Evolutionary conservation across 2,797 vertebrate species (phyloP).

Genomic region (Melanotaenia trifasciata): DNA sequence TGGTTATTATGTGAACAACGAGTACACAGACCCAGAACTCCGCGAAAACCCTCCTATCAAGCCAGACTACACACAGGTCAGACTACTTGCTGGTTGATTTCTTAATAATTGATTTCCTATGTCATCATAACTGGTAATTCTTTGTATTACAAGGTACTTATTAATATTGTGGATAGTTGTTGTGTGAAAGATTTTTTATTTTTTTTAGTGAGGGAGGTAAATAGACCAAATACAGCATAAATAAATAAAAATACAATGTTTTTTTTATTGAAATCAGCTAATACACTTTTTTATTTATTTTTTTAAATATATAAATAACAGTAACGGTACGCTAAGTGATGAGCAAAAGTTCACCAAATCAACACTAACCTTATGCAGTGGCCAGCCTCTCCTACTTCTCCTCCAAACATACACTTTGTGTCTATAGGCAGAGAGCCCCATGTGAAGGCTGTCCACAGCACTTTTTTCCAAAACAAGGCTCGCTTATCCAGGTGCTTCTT

Average conservation of each 20-base stretch:
- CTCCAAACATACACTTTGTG: neutral
- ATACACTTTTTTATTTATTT: no score
- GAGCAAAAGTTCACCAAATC: neutral
- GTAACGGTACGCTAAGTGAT: neutral
- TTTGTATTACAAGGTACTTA: constrained; percentile 2
- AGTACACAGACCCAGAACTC: constrained; percentile 90
- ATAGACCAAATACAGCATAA: neutral
- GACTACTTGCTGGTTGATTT: constrained; percentile 9
- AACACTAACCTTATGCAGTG: neutral
- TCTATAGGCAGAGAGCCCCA: neutral
- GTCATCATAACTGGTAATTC: neutral
- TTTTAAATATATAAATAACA: no score
- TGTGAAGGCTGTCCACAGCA: neutral
- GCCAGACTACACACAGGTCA: constrained; percentile 91
- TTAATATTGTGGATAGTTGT: neutral
- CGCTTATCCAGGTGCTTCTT: neutral
- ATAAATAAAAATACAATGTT: neutral
- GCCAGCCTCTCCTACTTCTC: neutral
- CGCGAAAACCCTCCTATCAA: constrained; percentile 92
- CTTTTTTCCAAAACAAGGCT: constrained; percentile 20
- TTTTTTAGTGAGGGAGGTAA: neutral
- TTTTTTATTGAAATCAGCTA: no score
- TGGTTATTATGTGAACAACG: constrained; percentile 95
- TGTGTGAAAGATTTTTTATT: neutral
- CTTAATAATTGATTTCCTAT: neutral